Percentiles rank a stretch among this genome's conserved stretches.
phyloP scores from a whole-genome alignment of 1,140 invertebrate genomes.

The Parapsyche elsis region DNA sequence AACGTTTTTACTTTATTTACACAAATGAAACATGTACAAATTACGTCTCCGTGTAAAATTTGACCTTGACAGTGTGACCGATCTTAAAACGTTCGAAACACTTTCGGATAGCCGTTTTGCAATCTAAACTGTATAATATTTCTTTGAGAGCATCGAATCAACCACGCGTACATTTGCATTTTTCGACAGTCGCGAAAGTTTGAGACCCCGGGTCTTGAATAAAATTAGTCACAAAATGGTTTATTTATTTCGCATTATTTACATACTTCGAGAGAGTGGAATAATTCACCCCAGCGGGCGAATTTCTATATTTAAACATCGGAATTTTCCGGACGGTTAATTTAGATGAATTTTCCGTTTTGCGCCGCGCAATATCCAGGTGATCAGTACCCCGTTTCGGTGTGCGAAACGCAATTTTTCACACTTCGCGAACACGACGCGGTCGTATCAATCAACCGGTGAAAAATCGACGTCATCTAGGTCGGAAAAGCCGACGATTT shows the following conservation, averaged over 20 bases:
- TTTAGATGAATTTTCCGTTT: not conserved
- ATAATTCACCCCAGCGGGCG: not conserved
- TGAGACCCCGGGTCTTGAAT: too few relatives aligned
- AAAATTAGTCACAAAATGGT: not conserved
- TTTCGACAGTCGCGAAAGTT: too few relatives aligned
- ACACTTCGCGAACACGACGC: not conserved
- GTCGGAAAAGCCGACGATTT: constrained; percentile 10
- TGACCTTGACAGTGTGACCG: too few relatives aligned
- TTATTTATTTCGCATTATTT: not conserved
- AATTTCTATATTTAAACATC: not conserved
- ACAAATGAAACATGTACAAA: too few relatives aligned
- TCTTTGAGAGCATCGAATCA: too few relatives aligned
- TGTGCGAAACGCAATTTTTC: constrained; percentile 10
- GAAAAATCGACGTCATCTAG: constrained; percentile 2
- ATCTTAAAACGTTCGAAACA: too few relatives aligned
- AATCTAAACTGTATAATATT: too few relatives aligned
- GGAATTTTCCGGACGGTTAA: not conserved
- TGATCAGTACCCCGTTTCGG: not conserved
- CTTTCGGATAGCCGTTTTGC: too few relatives aligned
- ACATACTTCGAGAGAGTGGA: not conserved
- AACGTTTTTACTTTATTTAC: too few relatives aligned
- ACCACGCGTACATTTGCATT: too few relatives aligned
- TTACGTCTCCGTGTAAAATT: too few relatives aligned
- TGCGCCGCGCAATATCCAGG: not conserved
- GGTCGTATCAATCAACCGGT: constrained; percentile 12